Evolutionary conservation across 2,888 invertebrate species (phyloP), one percentile per base, ranked within the genome.

Genomic region (Zelleria hepariella): DNA sequence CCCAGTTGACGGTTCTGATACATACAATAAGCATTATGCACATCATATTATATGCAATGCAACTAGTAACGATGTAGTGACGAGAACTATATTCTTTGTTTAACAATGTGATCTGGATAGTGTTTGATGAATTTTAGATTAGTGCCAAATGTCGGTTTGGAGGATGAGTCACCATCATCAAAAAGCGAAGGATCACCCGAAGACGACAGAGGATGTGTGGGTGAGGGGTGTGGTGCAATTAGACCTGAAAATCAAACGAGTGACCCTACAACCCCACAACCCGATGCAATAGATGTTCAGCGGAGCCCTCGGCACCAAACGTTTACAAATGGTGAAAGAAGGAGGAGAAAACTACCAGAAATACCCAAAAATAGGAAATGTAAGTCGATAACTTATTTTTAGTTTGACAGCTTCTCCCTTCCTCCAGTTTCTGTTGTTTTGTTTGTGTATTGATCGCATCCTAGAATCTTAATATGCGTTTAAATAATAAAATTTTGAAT

Each of bases 281-380:
- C 72, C 2, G 81, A 82, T 3, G 71, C 66, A 18, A 68, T 70
- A 61, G 88, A 81, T 59, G 66, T 69, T 59, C 83, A 73, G 63
- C 70, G 77, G 27, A 86, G 80, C 65, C 82, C 82, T n/a, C 75
- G 78, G 58, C 82, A 84, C 61, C 83, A 82, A 67, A 72, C 75
- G 21, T 82, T 83, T 58, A 77, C 74, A 63, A 87, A 77, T 63
- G 89, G 87, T 10, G 93, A 94, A 74, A 89, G 95, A 64, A 91
- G 94, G 71, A 90, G 97, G 69, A 91, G 96, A 83, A 95, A 95
- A 85, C 89, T 96, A 25, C 96, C 96, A 42, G 96, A 96, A 85
- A 96, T 96, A 69, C 96, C 96, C 5, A 96, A 96, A 80, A 94
- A 94, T 72, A 94, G 94, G 80, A 95, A 95, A 92, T 59, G 58